Evolutionary conservation across 2,113 vertebrate genomes (phyloP).

Genomic region (Phalacrocorax aristotelis): DNA sequence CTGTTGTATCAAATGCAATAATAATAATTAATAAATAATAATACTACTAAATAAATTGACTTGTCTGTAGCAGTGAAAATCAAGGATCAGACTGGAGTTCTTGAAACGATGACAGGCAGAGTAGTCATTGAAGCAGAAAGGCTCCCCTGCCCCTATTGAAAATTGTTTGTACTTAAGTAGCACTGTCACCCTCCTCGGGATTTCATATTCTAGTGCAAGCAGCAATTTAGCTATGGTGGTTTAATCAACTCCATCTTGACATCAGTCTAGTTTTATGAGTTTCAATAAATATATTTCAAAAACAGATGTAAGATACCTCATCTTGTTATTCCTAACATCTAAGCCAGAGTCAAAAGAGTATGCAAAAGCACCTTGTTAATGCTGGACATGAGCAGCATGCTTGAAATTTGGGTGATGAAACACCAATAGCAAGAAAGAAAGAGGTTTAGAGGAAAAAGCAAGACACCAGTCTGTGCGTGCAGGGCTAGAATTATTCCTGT

Average conservation of each 20-base stretch:
- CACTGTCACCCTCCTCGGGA: background rate
- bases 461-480: background rate
- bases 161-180: background rate
- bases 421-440: background rate
- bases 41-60: background rate
- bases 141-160: background rate
- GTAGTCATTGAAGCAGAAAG: background rate
- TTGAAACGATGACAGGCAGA: background rate
- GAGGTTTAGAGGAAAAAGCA: background rate
- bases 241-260: background rate
- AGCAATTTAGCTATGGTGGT: background rate
- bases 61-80: background rate
- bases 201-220: background rate
- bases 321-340: background rate
- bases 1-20: background rate
- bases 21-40: too few species aligned
- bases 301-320: background rate
- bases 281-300: background rate
- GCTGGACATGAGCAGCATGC: background rate
- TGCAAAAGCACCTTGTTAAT: background rate
- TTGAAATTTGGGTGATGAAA: background rate
- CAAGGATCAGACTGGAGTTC: background rate
- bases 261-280: background rate
- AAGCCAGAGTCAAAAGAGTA: background rate
- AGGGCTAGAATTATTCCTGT: background rate